Base-by-base conservation (phyloP, 2,888 invertebrate genomes). In the Epinotia nisella region DNA sequence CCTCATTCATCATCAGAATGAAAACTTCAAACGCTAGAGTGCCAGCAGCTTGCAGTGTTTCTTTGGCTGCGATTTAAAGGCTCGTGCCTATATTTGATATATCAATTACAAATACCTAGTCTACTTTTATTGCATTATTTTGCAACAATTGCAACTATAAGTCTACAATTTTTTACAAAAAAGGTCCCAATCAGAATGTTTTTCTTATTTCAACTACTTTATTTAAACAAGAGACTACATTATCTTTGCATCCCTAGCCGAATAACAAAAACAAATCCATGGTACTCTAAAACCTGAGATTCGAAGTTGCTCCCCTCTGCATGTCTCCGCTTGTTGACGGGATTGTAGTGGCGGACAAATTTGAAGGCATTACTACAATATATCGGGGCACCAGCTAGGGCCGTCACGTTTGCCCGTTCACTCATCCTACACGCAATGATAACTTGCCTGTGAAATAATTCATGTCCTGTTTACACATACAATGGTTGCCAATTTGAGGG, bases 341-440 rank as follows among this genome's bases (percentile, higher is more conserved):
- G 81, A 82, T 84, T 82, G 81, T 81, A 79, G 81, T 74, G 62
- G 78, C 79, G 81, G 86, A 87, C 87, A 87, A 88, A 88, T 88
- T 84, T 81, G 83, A 79, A 79, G 82, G 80, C 83, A 86, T 86
- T 85, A 85, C 80, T 77, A 78, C 87, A 83, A 88, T 82, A 80
- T 84, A 86, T 87, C 76, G 79, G 81, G 85, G 81, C 82, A 79
- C 73, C 74, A 74, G 19, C 70, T 39, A 61, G 45, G 74, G 71
- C 75, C 70, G 77, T 70, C 81, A 81, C 83, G 83, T 81, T 77
- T 71, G 72, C 70, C 41, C 78, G 45, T 70, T 78, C 76, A 75
- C 77, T 81, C 80, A 80, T 77, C 77, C 78, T 60, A 71, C 74
- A 70, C 71, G 75, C 75, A 72, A 70, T 76, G 79, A 81, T 80